Conservation (phyloP, 2,888 invertebrate genomes). For the Micoletzkya japonica region DNA sequence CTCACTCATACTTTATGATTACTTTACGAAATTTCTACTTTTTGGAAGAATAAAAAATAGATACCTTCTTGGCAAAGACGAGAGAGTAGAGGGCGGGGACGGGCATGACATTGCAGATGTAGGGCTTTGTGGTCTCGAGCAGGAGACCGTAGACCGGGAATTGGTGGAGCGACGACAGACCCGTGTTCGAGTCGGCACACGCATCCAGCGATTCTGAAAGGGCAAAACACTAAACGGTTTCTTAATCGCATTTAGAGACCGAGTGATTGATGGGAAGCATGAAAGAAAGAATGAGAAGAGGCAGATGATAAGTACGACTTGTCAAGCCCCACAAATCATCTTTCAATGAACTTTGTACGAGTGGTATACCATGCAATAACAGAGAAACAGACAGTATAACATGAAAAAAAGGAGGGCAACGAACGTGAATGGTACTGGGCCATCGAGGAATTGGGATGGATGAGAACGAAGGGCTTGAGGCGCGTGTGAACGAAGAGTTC, state of each 20-base stretch:
- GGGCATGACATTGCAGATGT: slow-evolving; percentile 49
- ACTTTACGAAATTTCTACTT: too few species aligned
- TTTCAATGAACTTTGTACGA: not conserved
- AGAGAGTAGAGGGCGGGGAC: slow-evolving; percentile 40
- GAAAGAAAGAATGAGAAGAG: too few species aligned
- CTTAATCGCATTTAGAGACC: not conserved
- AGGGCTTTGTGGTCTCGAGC: slow-evolving; percentile 58
- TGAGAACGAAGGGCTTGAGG: slow-evolving; percentile 50
- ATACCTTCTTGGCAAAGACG: slow-evolving; percentile 44
- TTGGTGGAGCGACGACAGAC: slow-evolving; percentile 42
- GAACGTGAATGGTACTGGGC: slow-evolving; percentile 49
- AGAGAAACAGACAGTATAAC: not conserved
- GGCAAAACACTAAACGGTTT: not conserved
- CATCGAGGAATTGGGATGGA: slow-evolving; percentile 58
- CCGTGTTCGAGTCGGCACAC: slow-evolving; percentile 31
- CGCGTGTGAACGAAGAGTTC: slow-evolving; percentile 57
- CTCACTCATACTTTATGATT: too few species aligned
- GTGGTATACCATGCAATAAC: not conserved
- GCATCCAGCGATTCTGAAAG: slow-evolving; percentile 41
- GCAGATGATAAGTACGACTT: not conserved
- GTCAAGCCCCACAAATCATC: not conserved
- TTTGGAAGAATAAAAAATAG: too few species aligned
- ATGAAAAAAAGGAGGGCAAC: slow-evolving; percentile 6
- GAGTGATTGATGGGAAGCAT: too few species aligned
- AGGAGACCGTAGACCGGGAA: slow-evolving; percentile 53